A percentile compares a stretch with the other conserved stretches of the same genome.
Conservation (phyloP, 2,888 invertebrate species). For the Volucella bombylans region DNA sequence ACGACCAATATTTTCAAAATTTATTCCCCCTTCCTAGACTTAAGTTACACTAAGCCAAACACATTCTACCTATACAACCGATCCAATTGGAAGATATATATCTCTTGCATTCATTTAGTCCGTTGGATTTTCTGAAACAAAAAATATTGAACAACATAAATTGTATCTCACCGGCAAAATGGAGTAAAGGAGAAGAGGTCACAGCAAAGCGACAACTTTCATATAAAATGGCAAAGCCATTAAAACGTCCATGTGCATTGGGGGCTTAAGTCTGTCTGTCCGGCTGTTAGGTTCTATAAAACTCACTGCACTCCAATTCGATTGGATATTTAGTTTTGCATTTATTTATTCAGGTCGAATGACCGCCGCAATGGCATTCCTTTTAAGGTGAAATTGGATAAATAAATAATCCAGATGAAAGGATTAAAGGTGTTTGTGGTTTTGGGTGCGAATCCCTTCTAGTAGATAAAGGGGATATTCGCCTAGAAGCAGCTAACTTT, state of each 20-base stretch:
- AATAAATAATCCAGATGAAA: constrained; percentile 60
- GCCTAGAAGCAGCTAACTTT: background rate
- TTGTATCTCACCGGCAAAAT: constrained; percentile 20
- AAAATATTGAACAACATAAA: constrained; percentile 46
- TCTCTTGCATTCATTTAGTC: constrained; percentile 42
- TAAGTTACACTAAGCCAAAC: constrained; percentile 11
- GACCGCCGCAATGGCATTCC: constrained; percentile 59
- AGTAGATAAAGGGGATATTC: background rate
- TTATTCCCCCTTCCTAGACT: constrained; percentile 11
- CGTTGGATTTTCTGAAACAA: constrained; percentile 17
- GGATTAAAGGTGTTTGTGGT: constrained; percentile 42
- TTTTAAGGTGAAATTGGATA: constrained; percentile 61
- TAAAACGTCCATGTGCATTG: constrained; percentile 31
- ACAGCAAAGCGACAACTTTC: background rate
- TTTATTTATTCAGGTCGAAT: constrained; percentile 57
- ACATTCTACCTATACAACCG: constrained; percentile 16
- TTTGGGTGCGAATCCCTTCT: background rate
- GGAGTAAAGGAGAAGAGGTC: background rate
- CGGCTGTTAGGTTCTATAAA: constrained; percentile 51
- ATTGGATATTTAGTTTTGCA: constrained; percentile 59
- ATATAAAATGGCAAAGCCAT: constrained; percentile 30
- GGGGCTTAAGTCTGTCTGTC: constrained; percentile 1
- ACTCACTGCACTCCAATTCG: constrained; percentile 67
- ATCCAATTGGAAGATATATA: background rate
- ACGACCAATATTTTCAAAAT: constrained; percentile 34